These are phyloP conservation scores for Drosophila nasuta DNA, from an alignment of 1,140 invertebrate genomes.

Conservation along the genomic window DNA sequence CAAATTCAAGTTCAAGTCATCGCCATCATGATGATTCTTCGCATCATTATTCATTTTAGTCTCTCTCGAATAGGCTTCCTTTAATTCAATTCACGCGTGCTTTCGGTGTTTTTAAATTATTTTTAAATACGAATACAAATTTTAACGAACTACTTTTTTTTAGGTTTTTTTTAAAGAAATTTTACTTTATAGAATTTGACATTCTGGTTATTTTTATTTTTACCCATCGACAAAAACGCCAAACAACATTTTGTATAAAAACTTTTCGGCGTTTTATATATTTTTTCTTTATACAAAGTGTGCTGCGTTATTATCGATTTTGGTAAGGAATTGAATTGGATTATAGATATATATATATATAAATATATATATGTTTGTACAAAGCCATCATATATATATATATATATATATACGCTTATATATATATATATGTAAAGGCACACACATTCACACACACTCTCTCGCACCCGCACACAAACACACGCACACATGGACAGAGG, in stretches of 20 bases:
- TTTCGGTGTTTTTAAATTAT: conserved; percentile 23
- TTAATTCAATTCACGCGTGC: conserved; percentile 67
- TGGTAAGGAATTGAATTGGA: conserved; percentile 58
- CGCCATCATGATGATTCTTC: conserved; percentile 74
- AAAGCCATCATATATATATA: conserved; percentile 37
- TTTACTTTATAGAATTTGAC: conserved; percentile 60
- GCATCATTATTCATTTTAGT: conserved; percentile 85
- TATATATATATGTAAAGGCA: conserved; percentile 2
- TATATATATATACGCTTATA: conserved; percentile 1
- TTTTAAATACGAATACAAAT: conserved; percentile 29
- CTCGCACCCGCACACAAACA: conserved; percentile 24
- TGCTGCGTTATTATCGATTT: conserved; percentile 68
- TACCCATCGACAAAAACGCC: conserved; percentile 58
- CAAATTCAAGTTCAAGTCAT: conserved; percentile 77
- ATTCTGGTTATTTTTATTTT: conserved; percentile 45
- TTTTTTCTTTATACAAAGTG: conserved; percentile 35
- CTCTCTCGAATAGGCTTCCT: conserved; percentile 63
- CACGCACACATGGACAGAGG: conserved; percentile 20
- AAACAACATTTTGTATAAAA: conserved; percentile 25
- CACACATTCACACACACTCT: conserved; percentile 20
- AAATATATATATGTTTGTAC: conserved; percentile 23
- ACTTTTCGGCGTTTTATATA: conserved; percentile 10
- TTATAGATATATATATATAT: conserved; percentile 36
- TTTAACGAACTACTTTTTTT: conserved; percentile 31
- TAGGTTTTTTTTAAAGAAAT: conserved; percentile 29